A percentile compares a stretch with the other conserved stretches of the same genome.
These are phyloP conservation scores for Amazona vittata DNA, from an alignment of 2,113 vertebrate genomes.

Conservation along the genomic window DNA sequence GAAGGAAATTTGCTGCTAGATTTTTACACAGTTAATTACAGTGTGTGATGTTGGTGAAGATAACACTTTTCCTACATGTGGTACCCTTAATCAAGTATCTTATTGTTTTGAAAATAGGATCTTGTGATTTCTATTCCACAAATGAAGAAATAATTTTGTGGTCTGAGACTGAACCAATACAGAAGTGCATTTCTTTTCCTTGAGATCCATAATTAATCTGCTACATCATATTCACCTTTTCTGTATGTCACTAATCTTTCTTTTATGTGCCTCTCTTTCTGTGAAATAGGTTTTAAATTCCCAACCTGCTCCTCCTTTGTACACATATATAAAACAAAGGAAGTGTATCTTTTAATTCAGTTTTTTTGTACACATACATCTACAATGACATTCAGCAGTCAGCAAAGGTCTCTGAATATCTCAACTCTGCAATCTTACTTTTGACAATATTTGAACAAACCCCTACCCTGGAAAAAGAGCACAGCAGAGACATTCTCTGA, in stretches of 20 bases:
- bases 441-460: background rate
- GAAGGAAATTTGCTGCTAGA: background rate
- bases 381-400: background rate
- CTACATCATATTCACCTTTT: background rate
- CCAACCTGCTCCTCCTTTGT: background rate
- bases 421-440: background rate
- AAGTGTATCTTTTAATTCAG: background rate
- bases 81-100: background rate
- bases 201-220: slow-evolving; percentile 10
- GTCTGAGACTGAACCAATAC: background rate
- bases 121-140: background rate
- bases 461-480: background rate
- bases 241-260: background rate
- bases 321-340: background rate
- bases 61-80: background rate
- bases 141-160: background rate
- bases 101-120: background rate
- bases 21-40: background rate
- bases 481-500: background rate
- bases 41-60: background rate
- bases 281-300: background rate
- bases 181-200: background rate
- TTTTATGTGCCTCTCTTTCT: background rate
- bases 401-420: background rate
- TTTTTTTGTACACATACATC: background rate